Evolutionary conservation across 2,113 vertebrate species (phyloP), one percentile per base, ranked within the genome.

Genomic region (Bubo scandiacus): DNA sequence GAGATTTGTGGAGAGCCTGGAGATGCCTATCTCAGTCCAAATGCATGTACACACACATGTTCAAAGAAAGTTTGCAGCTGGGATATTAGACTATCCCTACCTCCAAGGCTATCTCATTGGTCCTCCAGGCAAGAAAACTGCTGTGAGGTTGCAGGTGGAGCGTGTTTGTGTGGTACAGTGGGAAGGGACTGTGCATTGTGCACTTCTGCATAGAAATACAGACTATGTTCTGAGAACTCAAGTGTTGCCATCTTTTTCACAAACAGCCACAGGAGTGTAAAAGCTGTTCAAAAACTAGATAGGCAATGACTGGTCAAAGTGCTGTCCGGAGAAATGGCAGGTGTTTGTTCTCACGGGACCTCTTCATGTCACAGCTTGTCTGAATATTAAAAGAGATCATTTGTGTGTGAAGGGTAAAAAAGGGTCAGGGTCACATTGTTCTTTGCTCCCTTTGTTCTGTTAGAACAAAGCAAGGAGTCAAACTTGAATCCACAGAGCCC

Each of bases 401-500:
- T 96, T 96, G 66, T 95, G 61, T 94, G 70, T 79, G 80, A 88
- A 90, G 78, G 75, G 71, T 86, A 96, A 95, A 92, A 55, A 90
- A 85, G n/a, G 65, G 86, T 95, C 84, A 96, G 93, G 59, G 74
- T 80, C 82, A 94, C 61, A 77, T 75, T 94, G 88, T 73, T 94
- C 93, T 94, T 91, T 91, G 73, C 88, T 95, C 42, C 80, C 88
- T 97, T 94, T 92, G 94, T 95, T 96, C 94, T 82, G 38, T 62
- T 87, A 72, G 90, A 91, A 97, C 88, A 97, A 97, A 97, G 68
- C 61, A 90, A 80, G 71, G 86, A 97, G 83, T 94, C 88, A 75
- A 94, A 97, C 36, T 77, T 92, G 91, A 93, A 88, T 65, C 68
- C 72, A 80, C 51, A 51, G 58, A 72, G 54, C 2, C 18, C 42